Base-by-base conservation (phyloP, 2,888 invertebrate species). In the Scaptomyza reducta region DNA sequence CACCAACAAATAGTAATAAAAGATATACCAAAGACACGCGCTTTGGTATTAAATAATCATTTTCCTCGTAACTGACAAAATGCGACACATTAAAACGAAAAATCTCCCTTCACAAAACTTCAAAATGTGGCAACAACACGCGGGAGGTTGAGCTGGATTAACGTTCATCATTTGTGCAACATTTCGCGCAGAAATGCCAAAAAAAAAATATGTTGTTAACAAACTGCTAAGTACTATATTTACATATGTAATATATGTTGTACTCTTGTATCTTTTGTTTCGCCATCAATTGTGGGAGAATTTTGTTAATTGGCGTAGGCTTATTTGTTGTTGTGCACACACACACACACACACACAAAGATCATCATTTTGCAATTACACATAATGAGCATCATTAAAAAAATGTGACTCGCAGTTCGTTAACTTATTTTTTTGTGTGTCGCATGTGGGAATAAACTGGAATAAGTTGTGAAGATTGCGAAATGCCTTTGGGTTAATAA, bases 281-380 rank as follows among this genome's bases (percentile, higher is more conserved):
- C 60, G 64, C 16, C 44, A 66, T 87, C 72, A 87, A 85, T 81
- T 85, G 81, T 81, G 81, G 74, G 81, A 81, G 81, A 85, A 78
- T 81, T 70, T 60, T 42, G 1, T 42, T 22, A 77, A 77, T 70
- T 82, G 51, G 29, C 44, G 31, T 25, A 65, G 57, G 79, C 70
- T 62, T 64, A 35, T 42, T 31, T 44, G 6, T 18, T n/a, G 22
- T 47, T 47, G 13, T 47, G 46, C 59, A 4, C 22, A 22, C 22
- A 22, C n/a, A 22, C 46, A 3, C 31, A 31, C 31, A 31, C 0
- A 38, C 14, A 61, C 60, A 35, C 31, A 33, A 61, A 50, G n/a
- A n/a, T n/a, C n/a, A 45, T 61, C 57, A 45, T 42, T 55, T 62
- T 67, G 72, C 55, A 55, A 67, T 67, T 59, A 57, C 56, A 42